Conservation (phyloP, 1,140 invertebrate species). For the Drosophila sucinea region DNA sequence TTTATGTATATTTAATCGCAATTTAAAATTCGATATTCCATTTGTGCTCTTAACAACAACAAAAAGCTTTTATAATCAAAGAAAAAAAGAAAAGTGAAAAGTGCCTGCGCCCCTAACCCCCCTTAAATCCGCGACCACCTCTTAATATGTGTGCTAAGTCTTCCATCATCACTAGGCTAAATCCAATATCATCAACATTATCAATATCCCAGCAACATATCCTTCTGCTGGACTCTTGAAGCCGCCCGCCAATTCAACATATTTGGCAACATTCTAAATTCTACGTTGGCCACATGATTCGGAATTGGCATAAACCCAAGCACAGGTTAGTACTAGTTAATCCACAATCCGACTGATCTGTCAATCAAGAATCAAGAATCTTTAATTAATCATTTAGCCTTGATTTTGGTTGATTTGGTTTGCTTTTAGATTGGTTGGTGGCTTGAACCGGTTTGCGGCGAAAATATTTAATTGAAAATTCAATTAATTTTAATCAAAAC, state of each 20-base stretch:
- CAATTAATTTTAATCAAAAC: conserved; percentile 69
- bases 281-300: conserved; percentile 40
- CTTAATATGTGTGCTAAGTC: conserved; percentile 8
- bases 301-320: conserved; percentile 49
- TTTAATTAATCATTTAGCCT: conserved; percentile 36
- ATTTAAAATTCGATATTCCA: conserved; percentile 45
- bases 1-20: not conserved
- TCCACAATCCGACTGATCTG: not conserved
- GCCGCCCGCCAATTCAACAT: no score
- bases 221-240: not conserved
- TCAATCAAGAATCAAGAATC: conserved; percentile 36
- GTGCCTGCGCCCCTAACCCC: conserved; percentile 11
- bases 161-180: conserved; percentile 7
- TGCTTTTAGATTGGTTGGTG: not conserved
- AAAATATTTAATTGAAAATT: conserved; percentile 49
- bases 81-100: conserved; percentile 25
- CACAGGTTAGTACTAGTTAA: conserved; percentile 37
- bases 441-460: conserved; percentile 42
- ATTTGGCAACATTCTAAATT: not conserved
- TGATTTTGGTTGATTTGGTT: conserved; percentile 36
- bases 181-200: not conserved
- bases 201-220: not conserved
- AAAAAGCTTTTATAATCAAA: conserved; percentile 41
- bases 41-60: conserved; percentile 69
- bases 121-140: not conserved